phyloP scores from a whole-genome alignment of 2,113 vertebrate genomes.

The Murina feae region DNA sequence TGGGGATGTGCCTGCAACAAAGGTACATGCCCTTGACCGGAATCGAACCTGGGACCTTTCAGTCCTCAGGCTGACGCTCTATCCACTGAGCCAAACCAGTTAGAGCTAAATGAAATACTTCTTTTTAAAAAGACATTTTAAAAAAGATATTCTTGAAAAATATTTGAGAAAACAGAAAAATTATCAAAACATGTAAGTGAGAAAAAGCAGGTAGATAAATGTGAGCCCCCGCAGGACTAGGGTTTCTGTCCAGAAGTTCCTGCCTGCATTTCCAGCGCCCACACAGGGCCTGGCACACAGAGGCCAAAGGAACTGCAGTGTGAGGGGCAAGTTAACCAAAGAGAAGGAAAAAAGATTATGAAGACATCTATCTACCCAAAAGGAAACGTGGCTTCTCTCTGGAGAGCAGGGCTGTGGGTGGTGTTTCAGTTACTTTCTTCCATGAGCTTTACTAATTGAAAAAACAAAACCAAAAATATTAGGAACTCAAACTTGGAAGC shows the following conservation, averaged over 20 bases:
- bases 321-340: not conserved
- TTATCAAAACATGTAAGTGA: not conserved
- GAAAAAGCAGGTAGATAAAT: not conserved
- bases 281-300: not conserved
- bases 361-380: not conserved
- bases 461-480: not conserved
- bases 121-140: too few species aligned
- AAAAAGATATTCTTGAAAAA: not conserved
- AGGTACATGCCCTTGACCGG: too few species aligned
- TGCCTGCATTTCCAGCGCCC: rapidly evolving
- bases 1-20: too few species aligned
- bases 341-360: not conserved
- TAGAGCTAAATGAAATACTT: too few species aligned
- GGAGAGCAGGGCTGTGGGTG: too few species aligned
- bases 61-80: too few species aligned
- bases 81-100: too few species aligned
- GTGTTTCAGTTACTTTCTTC: not conserved
- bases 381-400: not conserved
- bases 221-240: not conserved
- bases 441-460: not conserved
- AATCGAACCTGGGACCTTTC: too few species aligned
- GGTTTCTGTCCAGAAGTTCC: not conserved
- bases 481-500: not conserved
- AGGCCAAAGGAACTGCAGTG: rapidly evolving
- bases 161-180: not conserved